Evolutionary conservation across 2,113 vertebrate genomes (phyloP), one percentile per base, ranked within the genome.

Genomic region (Ceuthmochares aereus): DNA sequence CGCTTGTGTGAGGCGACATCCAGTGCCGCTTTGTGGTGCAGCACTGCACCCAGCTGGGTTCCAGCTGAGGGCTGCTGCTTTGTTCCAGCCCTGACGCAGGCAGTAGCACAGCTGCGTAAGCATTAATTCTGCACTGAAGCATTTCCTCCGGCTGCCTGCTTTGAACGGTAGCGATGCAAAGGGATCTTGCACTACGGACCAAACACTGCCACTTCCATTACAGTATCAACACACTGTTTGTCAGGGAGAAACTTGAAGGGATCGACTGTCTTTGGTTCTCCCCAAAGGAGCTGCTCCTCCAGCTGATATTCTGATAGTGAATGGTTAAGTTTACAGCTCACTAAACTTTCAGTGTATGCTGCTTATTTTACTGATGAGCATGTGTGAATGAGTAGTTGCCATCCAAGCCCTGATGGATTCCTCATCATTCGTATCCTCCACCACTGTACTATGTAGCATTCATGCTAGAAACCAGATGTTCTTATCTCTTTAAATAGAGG

Each of bases 401-500:
- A 68, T 93, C 79, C 77, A 94, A 95, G 93, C 92, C 89, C 88
- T 87, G 81, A 89, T 96, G 94, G 94, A 94, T 94, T 96, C 54
- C 79, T 68, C 82, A 75, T 91, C 2, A 3, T 96, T 91, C 6
- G 49, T 93, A 84, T 94, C 75, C 84, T 60, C 96, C 88, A 96
- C 84, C 69, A 91, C 90, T 96, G 88, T 97, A 93, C 83, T 93
- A 92, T 86, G 87, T 97, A 98, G 96, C 95, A 97, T 97, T 95
- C 95, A 96, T 80, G 95, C 91, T 97, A 94, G 93, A 87, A 93
- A 87, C 91, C 82, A 86, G 93, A 93, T 97, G 96, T 78, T 97
- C 91, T 97, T 97, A 95, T 97, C 97, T 98, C 96, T 96, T 94
- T 84, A 94, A 89, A 87, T 83, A 96, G 96, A 97, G 82, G 93